A percentile compares a stretch with the other conserved stretches of the same genome.
Conservation (phyloP, 2,888 invertebrate genomes). For the Ligdia adustata region DNA sequence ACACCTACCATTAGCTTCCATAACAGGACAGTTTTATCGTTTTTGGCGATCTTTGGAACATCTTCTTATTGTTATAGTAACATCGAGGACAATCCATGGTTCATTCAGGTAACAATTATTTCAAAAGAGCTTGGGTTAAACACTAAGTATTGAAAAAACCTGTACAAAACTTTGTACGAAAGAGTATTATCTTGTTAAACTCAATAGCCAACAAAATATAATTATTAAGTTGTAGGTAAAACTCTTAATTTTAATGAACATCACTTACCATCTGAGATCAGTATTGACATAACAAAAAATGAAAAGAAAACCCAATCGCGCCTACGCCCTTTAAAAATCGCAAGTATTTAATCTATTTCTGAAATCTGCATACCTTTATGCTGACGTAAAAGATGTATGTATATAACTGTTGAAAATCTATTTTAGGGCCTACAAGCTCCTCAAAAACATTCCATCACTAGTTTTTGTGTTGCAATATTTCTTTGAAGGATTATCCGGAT, state of each 20-base stretch:
- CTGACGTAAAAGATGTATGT: slow-evolving; percentile 14
- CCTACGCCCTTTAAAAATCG: slow-evolving; percentile 17
- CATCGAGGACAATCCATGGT: slow-evolving; percentile 18
- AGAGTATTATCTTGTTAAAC: too few relatives aligned
- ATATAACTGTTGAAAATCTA: slow-evolving; percentile 11
- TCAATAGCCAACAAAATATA: too few relatives aligned
- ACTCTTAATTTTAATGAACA: too few relatives aligned
- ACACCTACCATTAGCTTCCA: slow-evolving; percentile 23
- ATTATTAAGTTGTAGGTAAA: too few relatives aligned
- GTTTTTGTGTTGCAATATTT: slow-evolving; percentile 1
- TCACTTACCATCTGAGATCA: too few relatives aligned
- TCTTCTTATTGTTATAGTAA: slow-evolving; percentile 30
- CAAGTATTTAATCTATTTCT: slow-evolving; percentile 25
- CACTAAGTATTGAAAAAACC: background rate
- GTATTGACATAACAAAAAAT: background rate
- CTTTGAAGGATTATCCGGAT: background rate
- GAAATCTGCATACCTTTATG: slow-evolving; percentile 11
- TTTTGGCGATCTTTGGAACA: slow-evolving; percentile 31
- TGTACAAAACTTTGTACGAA: background rate
- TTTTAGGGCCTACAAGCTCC: slow-evolving; percentile 6
- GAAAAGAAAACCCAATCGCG: too few relatives aligned
- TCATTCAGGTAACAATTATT: slow-evolving; percentile 12
- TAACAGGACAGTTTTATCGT: slow-evolving; percentile 35
- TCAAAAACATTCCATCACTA: slow-evolving; percentile 4
- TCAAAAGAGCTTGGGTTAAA: background rate